These are phyloP conservation scores for Borostomias antarcticus DNA, from an alignment of 2,797 vertebrate genomes.

Conservation along the genomic window DNA sequence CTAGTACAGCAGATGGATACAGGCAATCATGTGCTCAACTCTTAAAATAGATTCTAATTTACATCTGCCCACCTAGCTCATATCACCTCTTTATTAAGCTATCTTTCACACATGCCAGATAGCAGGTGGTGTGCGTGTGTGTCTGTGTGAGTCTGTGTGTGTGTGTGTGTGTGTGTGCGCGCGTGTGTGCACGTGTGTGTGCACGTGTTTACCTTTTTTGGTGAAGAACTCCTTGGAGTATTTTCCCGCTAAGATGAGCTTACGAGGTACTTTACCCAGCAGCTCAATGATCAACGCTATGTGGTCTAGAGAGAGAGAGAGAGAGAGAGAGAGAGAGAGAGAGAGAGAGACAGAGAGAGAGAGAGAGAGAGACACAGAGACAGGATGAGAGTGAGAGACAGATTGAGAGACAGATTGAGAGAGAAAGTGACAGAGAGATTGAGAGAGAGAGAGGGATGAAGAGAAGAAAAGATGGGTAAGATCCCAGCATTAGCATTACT, in stretches of 20 bases:
- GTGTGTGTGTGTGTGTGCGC: too few species aligned
- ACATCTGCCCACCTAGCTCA: too few species aligned
- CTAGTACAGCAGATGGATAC: too few species aligned
- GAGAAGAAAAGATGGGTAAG: slow-evolving; percentile 3
- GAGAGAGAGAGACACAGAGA: not conserved
- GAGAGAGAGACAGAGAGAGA: not conserved
- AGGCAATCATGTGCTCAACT: too few species aligned
- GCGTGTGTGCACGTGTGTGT: too few species aligned
- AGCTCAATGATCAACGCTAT: slow-evolving; percentile 98
- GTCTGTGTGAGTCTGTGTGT: too few species aligned
- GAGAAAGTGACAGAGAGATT: too few species aligned
- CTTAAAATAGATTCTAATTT: too few species aligned
- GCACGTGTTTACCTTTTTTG: slow-evolving; percentile 95
- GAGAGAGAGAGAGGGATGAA: slow-evolving; percentile 11
- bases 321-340: slow-evolving; percentile 18
- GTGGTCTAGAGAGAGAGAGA: slow-evolving; percentile 82
- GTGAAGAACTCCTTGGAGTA: slow-evolving; percentile 99
- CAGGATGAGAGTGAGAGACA: not conserved
- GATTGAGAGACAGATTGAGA: not conserved
- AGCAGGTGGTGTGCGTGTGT: too few species aligned
- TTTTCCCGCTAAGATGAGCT: slow-evolving; percentile 93
- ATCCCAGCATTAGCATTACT: too few species aligned
- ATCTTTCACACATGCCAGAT: too few species aligned
- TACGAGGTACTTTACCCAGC: slow-evolving; percentile 95
- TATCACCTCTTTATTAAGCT: too few species aligned